phyloP scores from a whole-genome alignment of 2,797 vertebrate species.

The Thunnus albacares region DNA sequence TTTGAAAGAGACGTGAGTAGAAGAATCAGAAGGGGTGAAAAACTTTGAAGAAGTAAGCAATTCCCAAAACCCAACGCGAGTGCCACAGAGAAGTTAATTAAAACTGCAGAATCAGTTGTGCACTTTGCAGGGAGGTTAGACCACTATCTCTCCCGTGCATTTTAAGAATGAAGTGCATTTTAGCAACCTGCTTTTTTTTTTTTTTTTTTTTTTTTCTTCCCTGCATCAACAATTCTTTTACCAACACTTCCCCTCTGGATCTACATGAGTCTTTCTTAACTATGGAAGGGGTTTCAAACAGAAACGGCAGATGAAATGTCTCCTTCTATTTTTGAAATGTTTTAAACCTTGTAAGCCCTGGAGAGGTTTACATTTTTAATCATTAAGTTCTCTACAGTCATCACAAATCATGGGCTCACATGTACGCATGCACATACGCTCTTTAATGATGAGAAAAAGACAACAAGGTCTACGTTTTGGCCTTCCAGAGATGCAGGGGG shows the following conservation, averaged over 20 bases:
- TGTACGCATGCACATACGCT: not conserved
- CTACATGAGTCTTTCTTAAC: not conserved
- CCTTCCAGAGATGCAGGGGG: slow-evolving; percentile 30
- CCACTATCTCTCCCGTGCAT: slow-evolving; percentile 10
- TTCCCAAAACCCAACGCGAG: slow-evolving; percentile 13
- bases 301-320: not conserved
- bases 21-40: not conserved
- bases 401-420: not conserved
- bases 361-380: slow-evolving; percentile 39
- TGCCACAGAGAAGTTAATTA: slow-evolving; percentile 8
- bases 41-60: not conserved
- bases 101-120: slow-evolving; percentile 27
- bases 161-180: slow-evolving; percentile 45
- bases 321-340: slow-evolving; percentile 17
- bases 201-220: not conserved
- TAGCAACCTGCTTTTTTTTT: not conserved
- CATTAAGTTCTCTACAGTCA: slow-evolving; percentile 30
- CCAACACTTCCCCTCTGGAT: slow-evolving; percentile 6
- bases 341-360: slow-evolving; percentile 5
- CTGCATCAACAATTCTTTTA: slow-evolving; percentile 22
- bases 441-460: slow-evolving; percentile 33
- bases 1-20: not conserved
- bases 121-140: slow-evolving; percentile 19
- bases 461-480: slow-evolving; percentile 22
- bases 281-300: slow-evolving; percentile 11